Evolutionary conservation across 2,888 invertebrate genomes (phyloP).

Genomic region (Calameuta idolon): DNA sequence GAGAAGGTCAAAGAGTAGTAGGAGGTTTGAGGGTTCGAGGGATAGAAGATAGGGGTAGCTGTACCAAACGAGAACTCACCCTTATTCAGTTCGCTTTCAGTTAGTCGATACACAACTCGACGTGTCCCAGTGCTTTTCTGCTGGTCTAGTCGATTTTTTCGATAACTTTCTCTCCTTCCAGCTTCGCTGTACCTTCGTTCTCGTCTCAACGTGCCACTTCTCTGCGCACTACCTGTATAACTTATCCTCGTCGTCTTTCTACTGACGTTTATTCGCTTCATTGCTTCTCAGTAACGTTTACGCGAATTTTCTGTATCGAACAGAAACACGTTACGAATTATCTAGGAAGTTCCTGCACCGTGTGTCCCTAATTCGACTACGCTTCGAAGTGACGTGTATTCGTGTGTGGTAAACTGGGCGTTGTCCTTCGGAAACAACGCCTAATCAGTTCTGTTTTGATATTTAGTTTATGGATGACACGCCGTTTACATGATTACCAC

Average conservation of each 20-base stretch:
- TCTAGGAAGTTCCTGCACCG: neutral
- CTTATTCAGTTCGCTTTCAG: slow-evolving; percentile 12
- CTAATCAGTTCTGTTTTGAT: neutral
- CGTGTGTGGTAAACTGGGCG: neutral
- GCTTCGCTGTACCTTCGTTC: neutral
- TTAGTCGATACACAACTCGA: slow-evolving; percentile 9
- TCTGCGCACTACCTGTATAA: neutral
- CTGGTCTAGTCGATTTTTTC: too few relatives aligned
- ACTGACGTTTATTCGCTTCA: neutral
- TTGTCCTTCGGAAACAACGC: neutral
- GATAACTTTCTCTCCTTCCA: neutral
- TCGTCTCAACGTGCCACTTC: neutral
- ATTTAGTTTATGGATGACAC: neutral
- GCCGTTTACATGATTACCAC: neutral
- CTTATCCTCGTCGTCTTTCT: neutral
- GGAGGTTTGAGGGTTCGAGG: neutral
- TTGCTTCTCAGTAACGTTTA: neutral
- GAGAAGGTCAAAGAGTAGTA: neutral
- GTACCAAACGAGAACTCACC: slow-evolving; percentile 2
- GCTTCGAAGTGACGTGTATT: neutral
- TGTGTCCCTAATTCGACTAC: neutral
- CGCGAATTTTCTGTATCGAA: neutral
- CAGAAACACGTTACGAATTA: neutral
- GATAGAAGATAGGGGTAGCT: slow-evolving; percentile 6
- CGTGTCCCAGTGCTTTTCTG: neutral